Conservation (phyloP, 2,888 invertebrate species). For the Dascillus cervinus region DNA sequence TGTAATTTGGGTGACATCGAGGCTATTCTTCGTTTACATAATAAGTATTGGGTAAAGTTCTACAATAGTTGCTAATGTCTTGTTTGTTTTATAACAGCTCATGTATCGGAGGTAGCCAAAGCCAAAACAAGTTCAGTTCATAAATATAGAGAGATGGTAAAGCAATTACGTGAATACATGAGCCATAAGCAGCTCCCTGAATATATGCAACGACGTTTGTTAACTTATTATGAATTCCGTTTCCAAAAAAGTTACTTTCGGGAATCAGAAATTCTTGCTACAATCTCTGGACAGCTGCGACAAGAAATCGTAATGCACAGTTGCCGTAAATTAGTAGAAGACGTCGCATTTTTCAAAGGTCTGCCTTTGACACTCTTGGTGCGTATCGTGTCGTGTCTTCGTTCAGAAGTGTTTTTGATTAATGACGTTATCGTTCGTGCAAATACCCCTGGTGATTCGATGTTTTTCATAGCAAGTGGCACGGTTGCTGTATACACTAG, state of each 20-base stretch:
- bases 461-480: slow-evolving; percentile 52
- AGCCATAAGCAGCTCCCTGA: slow-evolving; percentile 49
- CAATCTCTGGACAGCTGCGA: slow-evolving; percentile 46
- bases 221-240: slow-evolving; percentile 50
- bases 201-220: slow-evolving; percentile 47
- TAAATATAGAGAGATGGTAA: slow-evolving; percentile 48
- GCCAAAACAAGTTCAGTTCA: slow-evolving; percentile 39
- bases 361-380: slow-evolving; percentile 43
- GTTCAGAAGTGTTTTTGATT: slow-evolving; percentile 46
- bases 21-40: slow-evolving; percentile 15
- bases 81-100: neutral
- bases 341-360: slow-evolving; percentile 48
- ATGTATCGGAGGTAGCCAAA: slow-evolving; percentile 35
- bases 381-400: slow-evolving; percentile 45
- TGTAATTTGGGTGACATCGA: slow-evolving; percentile 28
- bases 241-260: slow-evolving; percentile 52
- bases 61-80: neutral
- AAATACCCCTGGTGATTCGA: slow-evolving; percentile 45
- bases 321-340: slow-evolving; percentile 48
- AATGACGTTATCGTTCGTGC: slow-evolving; percentile 49
- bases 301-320: slow-evolving; percentile 49
- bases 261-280: slow-evolving; percentile 47
- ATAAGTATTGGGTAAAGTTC: neutral
- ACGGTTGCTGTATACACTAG: slow-evolving; percentile 48
- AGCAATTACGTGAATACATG: slow-evolving; percentile 52